phyloP scores from a whole-genome alignment of 2,113 vertebrate genomes.

The Hyperopisus bebe region DNA sequence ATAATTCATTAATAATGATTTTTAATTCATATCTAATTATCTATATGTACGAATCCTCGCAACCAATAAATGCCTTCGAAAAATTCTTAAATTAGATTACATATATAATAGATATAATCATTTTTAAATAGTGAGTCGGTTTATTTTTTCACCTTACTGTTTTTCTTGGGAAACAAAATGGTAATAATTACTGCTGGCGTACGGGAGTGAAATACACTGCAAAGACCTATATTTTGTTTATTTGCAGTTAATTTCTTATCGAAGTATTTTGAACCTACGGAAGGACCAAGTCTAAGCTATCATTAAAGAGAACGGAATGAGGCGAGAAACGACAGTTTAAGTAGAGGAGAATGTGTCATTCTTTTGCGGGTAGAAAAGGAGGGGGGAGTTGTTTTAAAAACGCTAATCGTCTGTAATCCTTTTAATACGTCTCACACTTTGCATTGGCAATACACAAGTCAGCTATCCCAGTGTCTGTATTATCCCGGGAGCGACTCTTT shows the following conservation, averaged over 20 bases:
- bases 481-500: slow-evolving; percentile 36
- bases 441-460: slow-evolving; percentile 57
- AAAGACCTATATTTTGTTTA: background rate
- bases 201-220: background rate
- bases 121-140: background rate
- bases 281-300: background rate
- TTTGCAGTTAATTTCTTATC: background rate
- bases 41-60: background rate
- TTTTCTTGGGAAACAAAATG: background rate
- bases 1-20: background rate
- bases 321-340: slow-evolving; percentile 23
- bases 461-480: slow-evolving; percentile 48
- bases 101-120: background rate
- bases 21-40: background rate
- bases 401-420: slow-evolving; percentile 66
- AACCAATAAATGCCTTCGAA: background rate
- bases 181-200: background rate
- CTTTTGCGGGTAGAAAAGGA: slow-evolving; percentile 5
- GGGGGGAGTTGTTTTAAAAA: slow-evolving; percentile 41
- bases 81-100: background rate
- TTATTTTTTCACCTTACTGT: background rate
- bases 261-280: background rate
- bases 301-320: slow-evolving; percentile 16
- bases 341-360: slow-evolving; percentile 23
- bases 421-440: slow-evolving; percentile 64